These are phyloP conservation scores for Melipona beecheii DNA, from an alignment of 2,888 invertebrate species.

Conservation along the genomic window DNA sequence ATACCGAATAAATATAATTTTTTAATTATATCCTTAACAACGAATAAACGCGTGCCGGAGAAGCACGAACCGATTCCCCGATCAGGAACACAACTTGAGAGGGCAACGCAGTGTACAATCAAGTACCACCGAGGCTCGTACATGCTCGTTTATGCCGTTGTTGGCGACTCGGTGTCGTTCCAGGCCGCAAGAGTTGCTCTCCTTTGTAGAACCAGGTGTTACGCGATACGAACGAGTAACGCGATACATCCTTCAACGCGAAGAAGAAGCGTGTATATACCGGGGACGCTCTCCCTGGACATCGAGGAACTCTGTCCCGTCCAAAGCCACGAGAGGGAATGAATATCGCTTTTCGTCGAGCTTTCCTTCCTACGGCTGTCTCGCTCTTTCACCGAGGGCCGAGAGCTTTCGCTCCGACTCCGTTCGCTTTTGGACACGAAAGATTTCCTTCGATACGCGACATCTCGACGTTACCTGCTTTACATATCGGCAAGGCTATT, in stretches of 20 bases:
- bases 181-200: constrained; percentile 45
- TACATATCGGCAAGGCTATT: constrained; percentile 39
- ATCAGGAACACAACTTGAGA: constrained; percentile 11
- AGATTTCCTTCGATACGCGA: constrained; percentile 17
- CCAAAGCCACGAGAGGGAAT: constrained; percentile 44
- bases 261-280: constrained; percentile 42
- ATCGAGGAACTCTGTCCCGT: constrained; percentile 67
- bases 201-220: constrained; percentile 66
- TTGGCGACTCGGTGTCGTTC: constrained; percentile 13
- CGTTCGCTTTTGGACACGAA: neutral
- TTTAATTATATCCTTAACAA: no score
- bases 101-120: neutral
- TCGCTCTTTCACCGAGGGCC: constrained; percentile 32
- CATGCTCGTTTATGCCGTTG: neutral
- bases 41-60: constrained; percentile 28
- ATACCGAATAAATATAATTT: no score
- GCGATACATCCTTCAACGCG: constrained; percentile 64
- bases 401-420: constrained; percentile 1
- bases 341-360: constrained; percentile 70
- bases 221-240: constrained; percentile 67
- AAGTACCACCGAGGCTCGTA: neutral
- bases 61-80: constrained; percentile 34
- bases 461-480: constrained; percentile 14
- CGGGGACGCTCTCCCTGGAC: constrained; percentile 41
- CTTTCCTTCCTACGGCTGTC: constrained; percentile 61